Conservation (phyloP, 2,797 vertebrate genomes). For the Trichosurus vulpecula region DNA sequence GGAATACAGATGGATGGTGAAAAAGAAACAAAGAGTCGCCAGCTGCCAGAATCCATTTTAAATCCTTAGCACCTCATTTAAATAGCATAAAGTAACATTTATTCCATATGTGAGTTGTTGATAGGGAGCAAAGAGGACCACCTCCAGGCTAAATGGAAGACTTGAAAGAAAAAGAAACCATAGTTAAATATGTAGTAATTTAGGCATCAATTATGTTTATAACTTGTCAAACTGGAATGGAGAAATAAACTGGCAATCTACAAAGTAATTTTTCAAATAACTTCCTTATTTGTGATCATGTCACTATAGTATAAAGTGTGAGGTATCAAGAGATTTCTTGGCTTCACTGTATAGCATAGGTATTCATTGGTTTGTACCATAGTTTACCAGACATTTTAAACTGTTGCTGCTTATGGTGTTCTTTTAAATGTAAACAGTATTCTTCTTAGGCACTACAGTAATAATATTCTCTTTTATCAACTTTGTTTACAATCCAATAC, state of each 20-base stretch:
- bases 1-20: slow-evolving; percentile 46
- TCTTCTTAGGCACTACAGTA: slow-evolving; percentile 82
- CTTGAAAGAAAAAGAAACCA: slow-evolving; percentile 68
- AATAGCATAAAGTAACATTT: slow-evolving; percentile 73
- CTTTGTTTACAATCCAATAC: slow-evolving; percentile 85
- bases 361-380: slow-evolving; percentile 85
- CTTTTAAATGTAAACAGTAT: slow-evolving; percentile 82
- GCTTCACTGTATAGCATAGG: slow-evolving; percentile 82
- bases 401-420: slow-evolving; percentile 83
- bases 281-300: slow-evolving; percentile 80
- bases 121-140: slow-evolving; percentile 68
- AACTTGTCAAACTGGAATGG: slow-evolving; percentile 78
- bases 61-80: slow-evolving; percentile 79
- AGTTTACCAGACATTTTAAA: slow-evolving; percentile 82
- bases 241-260: slow-evolving; percentile 82
- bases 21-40: slow-evolving; percentile 70
- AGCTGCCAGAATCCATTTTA: slow-evolving; percentile 78
- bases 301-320: slow-evolving; percentile 82
- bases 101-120: slow-evolving; percentile 69
- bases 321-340: slow-evolving; percentile 80
- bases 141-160: slow-evolving; percentile 65
- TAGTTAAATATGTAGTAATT: slow-evolving; percentile 67
- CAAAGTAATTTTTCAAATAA: slow-evolving; percentile 81
- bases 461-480: slow-evolving; percentile 78
- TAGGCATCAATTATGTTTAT: slow-evolving; percentile 77